Evolutionary conservation across 2,113 vertebrate species (phyloP).

Genomic region (Crotalus horridus): DNA sequence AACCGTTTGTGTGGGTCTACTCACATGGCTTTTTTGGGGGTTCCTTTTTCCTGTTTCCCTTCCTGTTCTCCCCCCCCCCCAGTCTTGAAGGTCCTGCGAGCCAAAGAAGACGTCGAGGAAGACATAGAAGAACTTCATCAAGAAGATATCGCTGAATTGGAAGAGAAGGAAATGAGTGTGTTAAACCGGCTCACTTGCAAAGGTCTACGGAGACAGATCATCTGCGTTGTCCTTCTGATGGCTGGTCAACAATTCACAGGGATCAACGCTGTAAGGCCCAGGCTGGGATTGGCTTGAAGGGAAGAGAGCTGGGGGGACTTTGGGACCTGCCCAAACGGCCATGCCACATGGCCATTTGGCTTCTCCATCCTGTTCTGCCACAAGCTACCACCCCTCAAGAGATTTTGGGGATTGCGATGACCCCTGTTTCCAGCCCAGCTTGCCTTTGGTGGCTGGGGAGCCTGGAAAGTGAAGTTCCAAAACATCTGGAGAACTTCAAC

Average conservation of each 20-base stretch:
- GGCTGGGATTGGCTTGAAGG: neutral
- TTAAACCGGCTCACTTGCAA: slow-evolving; percentile 71
- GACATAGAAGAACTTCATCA: slow-evolving; percentile 82
- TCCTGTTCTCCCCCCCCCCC: neutral
- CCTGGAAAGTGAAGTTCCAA: neutral
- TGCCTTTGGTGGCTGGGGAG: neutral
- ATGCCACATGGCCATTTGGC: neutral
- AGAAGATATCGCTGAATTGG: slow-evolving; percentile 78
- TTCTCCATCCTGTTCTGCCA: neutral
- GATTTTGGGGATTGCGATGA: neutral
- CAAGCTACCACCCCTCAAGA: neutral
- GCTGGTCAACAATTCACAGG: slow-evolving; percentile 91
- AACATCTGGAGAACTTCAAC: neutral
- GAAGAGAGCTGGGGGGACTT: neutral
- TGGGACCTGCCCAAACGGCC: neutral
- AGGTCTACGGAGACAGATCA: slow-evolving; percentile 85
- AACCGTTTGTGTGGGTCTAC: neutral
- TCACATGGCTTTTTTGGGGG: neutral
- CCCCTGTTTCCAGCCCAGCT: neutral
- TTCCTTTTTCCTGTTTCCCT: neutral
- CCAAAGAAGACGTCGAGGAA: slow-evolving; percentile 69
- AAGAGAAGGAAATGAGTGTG: slow-evolving; percentile 73
- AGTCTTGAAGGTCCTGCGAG: slow-evolving; percentile 81
- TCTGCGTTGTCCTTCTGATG: slow-evolving; percentile 79
- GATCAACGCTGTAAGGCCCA: slow-evolving; percentile 76